Conservation (phyloP, 1,140 invertebrate genomes). For the Lepidurus packardi region DNA sequence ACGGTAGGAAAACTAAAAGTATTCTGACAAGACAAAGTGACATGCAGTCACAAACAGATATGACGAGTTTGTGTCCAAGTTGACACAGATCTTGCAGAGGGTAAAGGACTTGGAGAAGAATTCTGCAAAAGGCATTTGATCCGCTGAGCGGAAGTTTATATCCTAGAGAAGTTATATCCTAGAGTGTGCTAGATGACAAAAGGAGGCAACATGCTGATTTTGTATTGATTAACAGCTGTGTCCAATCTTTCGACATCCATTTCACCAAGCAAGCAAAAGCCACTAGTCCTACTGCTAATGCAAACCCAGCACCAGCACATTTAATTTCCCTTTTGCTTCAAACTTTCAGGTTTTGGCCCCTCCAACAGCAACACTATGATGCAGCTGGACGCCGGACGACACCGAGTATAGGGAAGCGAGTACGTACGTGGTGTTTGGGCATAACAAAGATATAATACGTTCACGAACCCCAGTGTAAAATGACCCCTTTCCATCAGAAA, state of each 20-base stretch:
- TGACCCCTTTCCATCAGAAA: not conserved
- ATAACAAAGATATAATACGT: not conserved
- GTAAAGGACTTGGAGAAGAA: not conserved
- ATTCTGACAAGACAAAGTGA: too few relatives aligned
- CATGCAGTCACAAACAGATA: too few relatives aligned
- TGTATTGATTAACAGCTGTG: conserved; percentile 13
- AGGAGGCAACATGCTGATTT: not conserved
- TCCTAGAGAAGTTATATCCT: not conserved
- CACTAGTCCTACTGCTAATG: not conserved
- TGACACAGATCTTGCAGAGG: not conserved
- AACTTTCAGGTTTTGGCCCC: not conserved
- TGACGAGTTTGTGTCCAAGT: too few relatives aligned
- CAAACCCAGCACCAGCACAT: not conserved
- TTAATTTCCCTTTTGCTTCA: not conserved
- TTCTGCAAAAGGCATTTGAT: not conserved
- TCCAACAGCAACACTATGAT: not conserved
- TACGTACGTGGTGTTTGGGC: not conserved
- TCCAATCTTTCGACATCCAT: not conserved
- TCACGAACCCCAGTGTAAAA: not conserved
- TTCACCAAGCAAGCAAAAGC: not conserved
- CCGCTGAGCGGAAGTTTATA: not conserved
- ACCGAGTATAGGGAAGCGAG: not conserved
- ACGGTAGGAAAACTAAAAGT: too few relatives aligned
- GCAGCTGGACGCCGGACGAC: not conserved
- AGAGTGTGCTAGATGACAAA: not conserved